Evolutionary conservation across 2,888 invertebrate genomes (phyloP), one percentile per base, ranked within the genome.

Genomic region (Synanthedon formicaeformis): DNA sequence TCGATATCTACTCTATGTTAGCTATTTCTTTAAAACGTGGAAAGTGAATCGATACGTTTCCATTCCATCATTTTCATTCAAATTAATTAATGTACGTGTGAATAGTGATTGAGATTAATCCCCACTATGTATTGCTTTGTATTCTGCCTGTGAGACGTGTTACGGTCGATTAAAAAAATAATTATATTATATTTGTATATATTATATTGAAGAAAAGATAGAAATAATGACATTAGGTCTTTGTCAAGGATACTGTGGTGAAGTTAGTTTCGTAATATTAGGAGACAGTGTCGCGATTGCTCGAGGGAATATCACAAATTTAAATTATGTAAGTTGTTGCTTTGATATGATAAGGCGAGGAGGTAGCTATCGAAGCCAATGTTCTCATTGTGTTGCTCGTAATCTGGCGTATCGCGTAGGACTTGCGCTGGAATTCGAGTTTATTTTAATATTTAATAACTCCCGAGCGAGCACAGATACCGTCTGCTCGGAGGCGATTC

Each of bases 401-500:
- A 83, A 84, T 86, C 84, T 83, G 75, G 75, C 75, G 78, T 83
- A 86, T 86, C 85, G 80, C 81, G 75, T 73, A 75, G 75, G 76
- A 82, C 81, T 83, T 81, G 83, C 81, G 81, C 78, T 73, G 83
- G 84, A 82, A 85, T 85, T 84, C 83, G 73, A 81, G 84, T 81
- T 84, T 85, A 85, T 86, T 86, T 86, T 87, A 85, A 87, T 86
- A 86, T 87, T 87, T 87, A 86, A 87, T 86, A 86, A 86, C 80
- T 81, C 79, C 76, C 76, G 72, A 78, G 77, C 80, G 75, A 73
- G 70, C 73, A 69, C 53, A 78, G 84, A 83, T 85, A 84, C 73
- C 78, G 84, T 82, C 81, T 80, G 71, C 76, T 79, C 69, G 74
- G 68, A 69, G 78, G 79, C 78, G 78, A 76, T 81, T 79, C 75